These are phyloP conservation scores for Hymenochirus boettgeri DNA, from an alignment of 2,113 vertebrate genomes.

Conservation along the genomic window DNA sequence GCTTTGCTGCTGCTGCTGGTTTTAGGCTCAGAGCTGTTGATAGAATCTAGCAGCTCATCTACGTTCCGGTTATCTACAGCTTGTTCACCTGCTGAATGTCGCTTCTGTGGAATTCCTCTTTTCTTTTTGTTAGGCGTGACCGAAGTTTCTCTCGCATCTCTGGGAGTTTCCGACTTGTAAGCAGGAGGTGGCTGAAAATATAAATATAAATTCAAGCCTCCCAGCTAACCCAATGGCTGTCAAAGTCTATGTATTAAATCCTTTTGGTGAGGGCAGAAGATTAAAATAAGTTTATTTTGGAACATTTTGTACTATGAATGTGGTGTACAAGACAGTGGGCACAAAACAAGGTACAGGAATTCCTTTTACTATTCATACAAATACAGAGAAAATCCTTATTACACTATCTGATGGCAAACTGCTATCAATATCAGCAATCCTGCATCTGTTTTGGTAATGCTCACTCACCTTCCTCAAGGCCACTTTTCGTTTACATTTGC, in stretches of 20 bases:
- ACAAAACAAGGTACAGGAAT: slow-evolving; percentile 58
- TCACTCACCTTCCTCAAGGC: not conserved
- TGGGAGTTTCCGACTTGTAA: slow-evolving; percentile 91
- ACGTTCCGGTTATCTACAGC: slow-evolving; percentile 88
- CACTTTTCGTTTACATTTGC: not conserved
- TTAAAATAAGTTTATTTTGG: not conserved
- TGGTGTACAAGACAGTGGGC: slow-evolving; percentile 59
- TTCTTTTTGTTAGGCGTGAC: slow-evolving; percentile 90
- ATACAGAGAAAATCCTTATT: no score
- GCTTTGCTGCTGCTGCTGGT: slow-evolving; percentile 94
- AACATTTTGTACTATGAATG: no score
- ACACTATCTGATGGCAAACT: no score
- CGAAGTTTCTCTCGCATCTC: slow-evolving; percentile 97
- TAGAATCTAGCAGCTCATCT: slow-evolving; percentile 92
- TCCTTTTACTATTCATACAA: slow-evolving; percentile 94
- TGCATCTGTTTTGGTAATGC: not conserved
- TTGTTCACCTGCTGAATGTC: slow-evolving; percentile 68
- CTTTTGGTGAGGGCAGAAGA: not conserved
- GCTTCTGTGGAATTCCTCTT: slow-evolving; percentile 85
- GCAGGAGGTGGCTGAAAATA: slow-evolving; percentile 84
- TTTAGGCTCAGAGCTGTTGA: slow-evolving; percentile 95
- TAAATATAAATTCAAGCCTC: slow-evolving; percentile 46
- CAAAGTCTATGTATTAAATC: no score
- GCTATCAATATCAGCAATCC: no score
- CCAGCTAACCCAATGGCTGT: no score